These are phyloP conservation scores for Hipparchia semele DNA, from an alignment of 2,888 invertebrate species.

Conservation along the genomic window DNA sequence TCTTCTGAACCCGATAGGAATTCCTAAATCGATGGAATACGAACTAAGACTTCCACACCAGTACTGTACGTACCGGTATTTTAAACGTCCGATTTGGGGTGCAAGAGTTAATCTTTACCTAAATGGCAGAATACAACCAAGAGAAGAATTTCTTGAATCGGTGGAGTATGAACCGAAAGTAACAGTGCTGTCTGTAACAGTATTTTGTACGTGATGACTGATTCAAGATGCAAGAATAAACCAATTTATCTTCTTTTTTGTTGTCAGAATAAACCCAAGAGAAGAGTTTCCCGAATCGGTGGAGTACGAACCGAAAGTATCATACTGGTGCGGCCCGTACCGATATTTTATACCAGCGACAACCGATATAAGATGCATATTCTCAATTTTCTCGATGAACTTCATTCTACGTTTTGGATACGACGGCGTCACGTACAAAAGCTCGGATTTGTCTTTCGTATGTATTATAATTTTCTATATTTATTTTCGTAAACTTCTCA, in stretches of 20 bases:
- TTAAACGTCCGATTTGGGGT: slow-evolving; percentile 53
- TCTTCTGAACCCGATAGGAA: slow-evolving; percentile 48
- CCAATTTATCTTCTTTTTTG: background rate
- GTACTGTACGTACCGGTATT: slow-evolving; percentile 76
- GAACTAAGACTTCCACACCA: slow-evolving; percentile 76
- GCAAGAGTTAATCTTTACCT: too few species aligned
- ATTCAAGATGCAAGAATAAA: slow-evolving; percentile 58
- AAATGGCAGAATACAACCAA: background rate
- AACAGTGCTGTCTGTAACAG: slow-evolving; percentile 74
- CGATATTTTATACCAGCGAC: slow-evolving; percentile 78
- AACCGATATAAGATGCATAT: slow-evolving; percentile 73
- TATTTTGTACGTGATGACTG: slow-evolving; percentile 77
- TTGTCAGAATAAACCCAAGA: slow-evolving; percentile 68
- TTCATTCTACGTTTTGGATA: slow-evolving; percentile 74
- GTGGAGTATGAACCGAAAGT: slow-evolving; percentile 78
- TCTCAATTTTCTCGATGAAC: slow-evolving; percentile 78
- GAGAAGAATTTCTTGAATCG: slow-evolving; percentile 76
- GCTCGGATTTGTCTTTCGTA: slow-evolving; percentile 72
- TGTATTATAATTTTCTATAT: slow-evolving; percentile 43
- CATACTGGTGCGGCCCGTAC: slow-evolving; percentile 76
- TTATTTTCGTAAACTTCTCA: background rate
- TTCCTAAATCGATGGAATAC: slow-evolving; percentile 76
- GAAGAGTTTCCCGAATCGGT: slow-evolving; percentile 78
- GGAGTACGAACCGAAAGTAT: slow-evolving; percentile 76
- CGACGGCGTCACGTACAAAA: slow-evolving; percentile 75